Base-by-base conservation (phyloP, 2,888 invertebrate species). In the Bombyx huttoni region DNA sequence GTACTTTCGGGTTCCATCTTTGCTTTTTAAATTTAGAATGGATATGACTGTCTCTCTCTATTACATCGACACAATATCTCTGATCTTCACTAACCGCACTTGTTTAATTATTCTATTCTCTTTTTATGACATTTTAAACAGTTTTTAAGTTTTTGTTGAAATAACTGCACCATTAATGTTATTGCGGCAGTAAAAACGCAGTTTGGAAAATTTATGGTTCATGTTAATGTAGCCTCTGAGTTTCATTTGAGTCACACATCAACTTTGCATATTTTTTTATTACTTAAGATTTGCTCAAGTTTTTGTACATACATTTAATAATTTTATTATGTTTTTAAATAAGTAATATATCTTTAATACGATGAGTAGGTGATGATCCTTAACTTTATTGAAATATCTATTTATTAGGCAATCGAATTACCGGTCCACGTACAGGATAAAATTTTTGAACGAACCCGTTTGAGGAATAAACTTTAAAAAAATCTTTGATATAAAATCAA, bases 1-100 rank as follows among this genome's bases (percentile, higher is more conserved):
- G 82, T 85, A 76, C 24, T 81, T 86, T 87, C 73, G 83, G 87
- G 83, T 81, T 85, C 87, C 87, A 88, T 88, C 87, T 88, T 88
- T 87, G 78, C 83, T 86, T 87, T 87, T 87, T 87, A 81, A 85
- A 86, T 80, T 85, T 85, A 85, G 85, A 84, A 80, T 78, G 63
- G 68, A 59, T 75, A 64, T 72, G 56, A 63, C 70, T 68, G 57
- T 86, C 84, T 77, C 81, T 55, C 67, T 87, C 76, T 58, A 55
- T 50, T 71, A 35, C 65, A 58, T 56, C 58, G 49, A 56, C 47
- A 52, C 61, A 62, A 64, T 64, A 63, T 60, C 58, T 58, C 58
- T 53, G 54, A 61, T 55, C 65, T 65, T 61, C 58, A 78, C 73
- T 76, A 78, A 82, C 81, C 81, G 68, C 82, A 78, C 68, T 76